Evolutionary conservation across 2,797 vertebrate genomes (phyloP).

Genomic region (Choloepus didactylus): DNA sequence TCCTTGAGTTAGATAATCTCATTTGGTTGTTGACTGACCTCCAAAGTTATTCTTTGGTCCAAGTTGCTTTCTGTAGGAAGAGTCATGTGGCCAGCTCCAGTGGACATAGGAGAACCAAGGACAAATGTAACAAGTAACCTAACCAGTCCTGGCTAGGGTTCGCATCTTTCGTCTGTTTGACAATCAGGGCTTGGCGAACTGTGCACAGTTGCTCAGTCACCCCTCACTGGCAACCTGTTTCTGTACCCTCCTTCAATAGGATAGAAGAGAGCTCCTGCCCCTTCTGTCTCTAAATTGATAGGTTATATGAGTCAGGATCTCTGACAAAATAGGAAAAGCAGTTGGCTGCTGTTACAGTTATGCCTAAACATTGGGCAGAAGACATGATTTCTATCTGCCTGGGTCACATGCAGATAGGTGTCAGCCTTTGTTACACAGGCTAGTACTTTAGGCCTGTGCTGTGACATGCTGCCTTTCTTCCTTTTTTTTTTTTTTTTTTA

Average conservation of each 20-base stretch:
- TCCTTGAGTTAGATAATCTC: neutral
- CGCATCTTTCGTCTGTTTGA: neutral
- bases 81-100: neutral
- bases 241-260: neutral
- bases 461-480: neutral
- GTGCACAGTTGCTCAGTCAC: neutral
- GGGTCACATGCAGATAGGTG: neutral
- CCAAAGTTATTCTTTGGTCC: neutral
- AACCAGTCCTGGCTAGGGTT: neutral
- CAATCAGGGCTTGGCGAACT: neutral
- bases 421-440: neutral
- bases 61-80: neutral
- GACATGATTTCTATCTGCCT: neutral
- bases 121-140: neutral
- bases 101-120: neutral
- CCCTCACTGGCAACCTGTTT: neutral
- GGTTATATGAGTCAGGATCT: neutral
- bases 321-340: neutral
- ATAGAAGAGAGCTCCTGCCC: neutral
- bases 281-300: neutral
- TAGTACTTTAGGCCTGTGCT: neutral
- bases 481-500: neutral
- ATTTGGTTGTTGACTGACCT: constrained; percentile 31
- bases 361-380: constrained; percentile 11
- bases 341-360: neutral